Evolutionary conservation across 2,888 invertebrate species (phyloP), one percentile per base, ranked within the genome.

Genomic region (Dioctria rufipes): DNA sequence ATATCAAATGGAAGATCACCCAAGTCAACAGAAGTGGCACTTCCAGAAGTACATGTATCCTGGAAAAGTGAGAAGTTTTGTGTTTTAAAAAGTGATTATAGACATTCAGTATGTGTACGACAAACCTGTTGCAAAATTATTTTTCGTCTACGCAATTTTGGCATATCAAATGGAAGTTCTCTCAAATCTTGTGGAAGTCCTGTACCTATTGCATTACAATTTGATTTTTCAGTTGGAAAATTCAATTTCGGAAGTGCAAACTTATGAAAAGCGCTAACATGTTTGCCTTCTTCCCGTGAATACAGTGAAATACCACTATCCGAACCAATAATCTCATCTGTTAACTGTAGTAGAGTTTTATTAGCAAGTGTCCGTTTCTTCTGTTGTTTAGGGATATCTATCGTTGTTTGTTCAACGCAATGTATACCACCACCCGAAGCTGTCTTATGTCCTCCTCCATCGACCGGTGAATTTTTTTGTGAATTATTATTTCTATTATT

Each of bases 81-180:
- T 13, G 25, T 63, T 37, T 58, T 3, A 39, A 5, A 11, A 13
- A 60, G 3, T 58, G 4, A 11, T 77, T 13, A 46, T 13, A 61
- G 11, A 8, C 40, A n/a, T 69, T 25, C 5, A 75, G 51, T 39
- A 13, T n/a, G 5, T 3, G 66, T 75, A 61, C 11, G 63, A 60
- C 69, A 81, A 78, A 87, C 93, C 86, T 92, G 92, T 86, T 94
- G 93, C 85, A 93, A 86, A 39, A 92, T 92, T 81, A 93, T 89
- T 85, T 93, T 91, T 85, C 93, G 90, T 83, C 95, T 91, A 81
- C 95, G 91, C 83, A 96, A 89, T 88, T 96, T 96, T 71, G 96
- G 96, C 96, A 96, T 96, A 85, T 96, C 96, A 85, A 96, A 96
- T 2, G 96, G 96, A 84, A 96, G 91, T 90, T 96, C 95, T 43